A percentile compares a stretch with the other conserved stretches of the same genome.
These are phyloP conservation scores for Pyrocoelia pectoralis DNA, from an alignment of 2,888 invertebrate genomes.

Conservation along the genomic window DNA sequence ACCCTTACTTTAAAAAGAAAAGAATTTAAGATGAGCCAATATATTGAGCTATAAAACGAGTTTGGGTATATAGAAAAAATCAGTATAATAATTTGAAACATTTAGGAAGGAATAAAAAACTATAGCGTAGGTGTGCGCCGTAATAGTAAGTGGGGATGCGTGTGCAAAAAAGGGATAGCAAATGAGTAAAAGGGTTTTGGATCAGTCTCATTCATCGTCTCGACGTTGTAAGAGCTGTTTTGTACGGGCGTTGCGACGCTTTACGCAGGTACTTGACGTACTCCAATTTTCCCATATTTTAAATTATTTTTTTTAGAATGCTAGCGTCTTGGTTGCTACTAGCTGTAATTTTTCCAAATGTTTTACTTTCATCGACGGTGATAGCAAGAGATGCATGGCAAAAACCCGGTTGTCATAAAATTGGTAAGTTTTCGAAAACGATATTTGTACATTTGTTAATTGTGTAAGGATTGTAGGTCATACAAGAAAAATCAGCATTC, in stretches of 20 bases:
- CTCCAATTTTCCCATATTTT: background rate
- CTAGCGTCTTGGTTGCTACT: conserved; percentile 57
- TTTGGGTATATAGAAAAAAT: no score
- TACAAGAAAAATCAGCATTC: conserved; percentile 81
- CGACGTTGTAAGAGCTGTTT: conserved; percentile 49
- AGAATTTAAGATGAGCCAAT: no score
- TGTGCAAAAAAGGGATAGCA: conserved; percentile 45
- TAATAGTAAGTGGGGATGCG: conserved; percentile 45
- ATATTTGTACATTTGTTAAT: background rate
- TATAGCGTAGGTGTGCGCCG: conserved; percentile 12
- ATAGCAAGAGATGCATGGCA: conserved; percentile 68
- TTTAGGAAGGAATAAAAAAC: conserved; percentile 3
- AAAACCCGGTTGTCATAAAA: conserved; percentile 81
- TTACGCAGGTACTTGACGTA: conserved; percentile 41
- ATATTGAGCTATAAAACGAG: no score
- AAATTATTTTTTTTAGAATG: conserved; percentile 51
- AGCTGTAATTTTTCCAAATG: conserved; percentile 53
- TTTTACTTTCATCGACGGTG: conserved; percentile 48
- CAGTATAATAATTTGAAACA: background rate
- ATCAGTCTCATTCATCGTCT: conserved; percentile 49
- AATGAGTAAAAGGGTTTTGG: conserved; percentile 42
- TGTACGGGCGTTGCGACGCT: conserved; percentile 39
- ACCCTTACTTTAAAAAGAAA: no score
- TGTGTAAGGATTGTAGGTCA: conserved; percentile 66
- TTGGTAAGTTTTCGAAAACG: conserved; percentile 64